Base-by-base conservation (phyloP, 2,113 vertebrate genomes). In the Dunckerocampus dactyliophorus region DNA sequence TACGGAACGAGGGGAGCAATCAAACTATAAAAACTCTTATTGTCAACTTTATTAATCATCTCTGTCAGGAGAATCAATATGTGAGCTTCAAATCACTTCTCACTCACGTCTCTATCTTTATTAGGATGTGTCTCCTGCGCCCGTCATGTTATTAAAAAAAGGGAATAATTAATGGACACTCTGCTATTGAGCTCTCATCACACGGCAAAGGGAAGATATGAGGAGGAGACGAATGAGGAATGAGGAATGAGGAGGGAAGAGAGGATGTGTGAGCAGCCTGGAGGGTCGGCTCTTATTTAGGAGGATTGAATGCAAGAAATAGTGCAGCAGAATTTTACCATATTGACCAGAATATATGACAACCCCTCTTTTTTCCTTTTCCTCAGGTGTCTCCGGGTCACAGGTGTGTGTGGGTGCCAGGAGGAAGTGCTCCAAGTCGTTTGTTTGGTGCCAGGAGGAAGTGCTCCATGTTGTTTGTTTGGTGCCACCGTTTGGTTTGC, bases 31-130 rank as follows among this genome's bases (percentile, higher is more conserved):
- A 79, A 76, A 59, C 82, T 84, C 53, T 70, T 63, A 80, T 74
- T 73, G 31, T 34, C 64, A 70, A 72, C 75, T 80, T 67, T 9
- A 9, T 17, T 5, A 5, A 34, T 34, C 31, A 34, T 8, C 31
- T 54, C 14, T 11, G 72, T 83, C 81, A 70, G 76, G 37, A 71
- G 81, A 76, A 82, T 82, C 84, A 66, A 85, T 79, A 77, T 72
- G 1, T 1, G 34, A 53, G 57, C 73, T 74, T 43, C 77, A 65
- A 56, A 74, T 71, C 22, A 69, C 28, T 75, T 49, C 62, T 72
- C 63, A 8, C 51, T 22, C 67, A 48, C 69, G 60, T 34, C 65
- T 54, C 57, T 65, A 47, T 75, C 75, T 75, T 72, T 61, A 76
- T 82, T 63, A 66, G 62, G n/a, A 51, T 1, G 49, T 59, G 77